A percentile compares a stretch with the other conserved stretches of the same genome.
Evolutionary conservation across 2,888 invertebrate genomes (phyloP).

Genomic region (Callimorpha dominula): DNA sequence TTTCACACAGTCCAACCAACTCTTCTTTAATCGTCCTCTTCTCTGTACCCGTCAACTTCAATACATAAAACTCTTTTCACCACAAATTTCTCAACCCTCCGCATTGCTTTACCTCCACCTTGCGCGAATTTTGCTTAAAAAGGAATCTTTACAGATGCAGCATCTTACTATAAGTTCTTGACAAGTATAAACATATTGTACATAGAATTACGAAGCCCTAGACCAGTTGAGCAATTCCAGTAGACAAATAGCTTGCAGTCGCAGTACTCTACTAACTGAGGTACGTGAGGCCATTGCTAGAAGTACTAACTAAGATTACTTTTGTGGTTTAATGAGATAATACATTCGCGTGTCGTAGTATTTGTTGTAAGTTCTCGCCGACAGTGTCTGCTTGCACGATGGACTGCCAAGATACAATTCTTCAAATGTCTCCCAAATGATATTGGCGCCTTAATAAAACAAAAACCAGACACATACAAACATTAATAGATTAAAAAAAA

Average conservation of each 20-base stretch:
- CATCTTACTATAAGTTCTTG: too few relatives aligned
- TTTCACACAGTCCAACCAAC: too few relatives aligned
- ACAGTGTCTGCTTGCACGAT: not conserved
- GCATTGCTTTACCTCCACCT: too few relatives aligned
- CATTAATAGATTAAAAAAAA: constrained; percentile 53
- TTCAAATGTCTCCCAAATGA: constrained; percentile 13
- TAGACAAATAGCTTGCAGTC: not conserved
- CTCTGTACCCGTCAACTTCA: too few relatives aligned
- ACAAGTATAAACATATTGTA: not conserved
- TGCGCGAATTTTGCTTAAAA: too few relatives aligned
- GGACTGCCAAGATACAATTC: not conserved
- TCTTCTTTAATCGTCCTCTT: too few relatives aligned
- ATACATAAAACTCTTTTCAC: too few relatives aligned
- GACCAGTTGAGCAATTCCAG: not conserved
- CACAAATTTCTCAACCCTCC: too few relatives aligned
- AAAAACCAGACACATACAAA: constrained; percentile 28
- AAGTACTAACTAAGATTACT: not conserved
- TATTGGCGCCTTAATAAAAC: constrained; percentile 23
- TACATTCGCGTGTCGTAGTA: not conserved
- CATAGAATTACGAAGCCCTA: not conserved
- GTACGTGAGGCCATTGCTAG: not conserved
- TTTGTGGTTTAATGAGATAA: not conserved
- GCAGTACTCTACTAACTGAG: not conserved
- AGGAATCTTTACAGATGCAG: too few relatives aligned
- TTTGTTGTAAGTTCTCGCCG: not conserved